Percentiles rank a stretch among this genome's conserved stretches.
Conservation (phyloP, 2,113 vertebrate genomes). For the Etia nguti region DNA sequence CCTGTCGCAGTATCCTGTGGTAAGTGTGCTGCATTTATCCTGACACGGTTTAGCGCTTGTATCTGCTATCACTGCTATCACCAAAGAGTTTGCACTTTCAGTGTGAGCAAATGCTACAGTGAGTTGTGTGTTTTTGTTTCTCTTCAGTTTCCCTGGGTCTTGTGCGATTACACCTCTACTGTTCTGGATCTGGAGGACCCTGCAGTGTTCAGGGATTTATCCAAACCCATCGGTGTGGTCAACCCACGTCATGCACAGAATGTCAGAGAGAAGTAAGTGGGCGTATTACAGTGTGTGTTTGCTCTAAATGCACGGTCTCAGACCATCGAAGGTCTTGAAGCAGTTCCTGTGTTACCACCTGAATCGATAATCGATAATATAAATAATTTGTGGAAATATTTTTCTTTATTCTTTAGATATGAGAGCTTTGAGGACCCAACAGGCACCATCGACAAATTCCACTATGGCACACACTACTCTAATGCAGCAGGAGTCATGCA, state of each 20-base stretch:
- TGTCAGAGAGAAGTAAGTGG: constrained; percentile 88
- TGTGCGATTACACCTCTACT: constrained; percentile 87
- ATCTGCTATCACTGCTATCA: background rate
- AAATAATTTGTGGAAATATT: background rate
- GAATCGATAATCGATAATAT: background rate
- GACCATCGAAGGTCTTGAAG: background rate
- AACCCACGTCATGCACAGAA: constrained; percentile 89
- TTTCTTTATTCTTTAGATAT: constrained; percentile 69
- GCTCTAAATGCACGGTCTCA: background rate
- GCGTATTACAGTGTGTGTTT: background rate
- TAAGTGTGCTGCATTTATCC: constrained; percentile 57
- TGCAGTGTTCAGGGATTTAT: constrained; percentile 86
- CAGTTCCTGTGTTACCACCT: background rate
- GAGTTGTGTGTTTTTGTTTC: background rate
- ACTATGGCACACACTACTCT: constrained; percentile 98
- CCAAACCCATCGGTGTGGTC: constrained; percentile 94
- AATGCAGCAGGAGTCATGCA: constrained; percentile 98
- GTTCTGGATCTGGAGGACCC: constrained; percentile 86
- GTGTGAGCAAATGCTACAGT: background rate
- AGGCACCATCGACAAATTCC: constrained; percentile 92
- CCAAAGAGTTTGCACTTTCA: background rate
- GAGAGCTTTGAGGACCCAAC: constrained; percentile 97
- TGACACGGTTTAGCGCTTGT: too few species aligned
- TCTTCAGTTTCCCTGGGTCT: constrained; percentile 91
- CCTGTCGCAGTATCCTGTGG: constrained; percentile 97